Percentiles rank a stretch among this genome's conserved stretches.
phyloP scores from a whole-genome alignment of 2,888 invertebrate species.

The Folsomia manolachei region DNA sequence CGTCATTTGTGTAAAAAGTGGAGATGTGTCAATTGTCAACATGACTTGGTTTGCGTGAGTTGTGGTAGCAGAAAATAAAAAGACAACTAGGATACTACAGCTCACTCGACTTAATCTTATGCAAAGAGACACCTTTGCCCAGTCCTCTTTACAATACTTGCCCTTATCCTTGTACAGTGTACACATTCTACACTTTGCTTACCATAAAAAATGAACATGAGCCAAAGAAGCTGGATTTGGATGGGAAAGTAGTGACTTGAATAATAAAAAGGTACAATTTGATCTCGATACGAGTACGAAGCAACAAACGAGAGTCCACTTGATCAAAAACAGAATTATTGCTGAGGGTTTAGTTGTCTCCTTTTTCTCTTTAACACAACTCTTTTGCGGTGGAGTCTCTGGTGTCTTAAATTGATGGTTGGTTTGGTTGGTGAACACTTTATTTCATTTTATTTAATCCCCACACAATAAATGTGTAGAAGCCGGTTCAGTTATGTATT shows the following conservation, averaged over 20 bases:
- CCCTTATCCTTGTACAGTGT: neutral
- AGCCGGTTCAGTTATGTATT: neutral
- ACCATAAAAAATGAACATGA: constrained; percentile 3
- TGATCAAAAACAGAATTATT: neutral
- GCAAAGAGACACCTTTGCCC: neutral
- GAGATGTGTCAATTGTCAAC: constrained; percentile 4
- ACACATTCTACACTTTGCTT: too few species aligned
- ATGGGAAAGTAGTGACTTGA: constrained; percentile 7
- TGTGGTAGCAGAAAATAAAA: neutral
- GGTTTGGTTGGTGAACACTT: neutral
- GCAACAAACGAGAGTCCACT: neutral
- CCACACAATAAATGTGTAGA: neutral
- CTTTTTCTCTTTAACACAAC: neutral
- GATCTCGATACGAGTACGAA: neutral
- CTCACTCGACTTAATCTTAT: neutral
- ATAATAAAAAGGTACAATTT: constrained; percentile 3
- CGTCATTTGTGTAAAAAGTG: too few species aligned
- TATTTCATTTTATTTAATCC: neutral
- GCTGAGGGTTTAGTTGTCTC: too few species aligned
- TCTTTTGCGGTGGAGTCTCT: too few species aligned
- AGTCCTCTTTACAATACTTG: neutral
- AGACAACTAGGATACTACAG: neutral
- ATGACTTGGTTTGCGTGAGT: neutral
- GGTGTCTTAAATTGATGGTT: too few species aligned
- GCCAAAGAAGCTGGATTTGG: constrained; percentile 1